Evolutionary conservation across 2,113 vertebrate species (phyloP).

Genomic region (Bucco capensis): DNA sequence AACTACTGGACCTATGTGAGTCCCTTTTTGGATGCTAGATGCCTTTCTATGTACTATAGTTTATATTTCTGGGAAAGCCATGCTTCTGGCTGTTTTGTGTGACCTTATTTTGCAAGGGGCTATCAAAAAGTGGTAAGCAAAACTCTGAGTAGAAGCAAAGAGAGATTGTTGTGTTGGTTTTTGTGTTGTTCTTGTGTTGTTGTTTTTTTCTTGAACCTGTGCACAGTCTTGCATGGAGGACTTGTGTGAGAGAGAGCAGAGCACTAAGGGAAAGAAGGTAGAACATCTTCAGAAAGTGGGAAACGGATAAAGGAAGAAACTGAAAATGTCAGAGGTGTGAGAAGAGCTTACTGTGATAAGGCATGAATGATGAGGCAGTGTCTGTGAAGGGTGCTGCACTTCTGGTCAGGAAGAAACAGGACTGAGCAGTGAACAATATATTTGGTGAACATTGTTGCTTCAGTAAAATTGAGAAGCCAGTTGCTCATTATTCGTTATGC

Average conservation of each 20-base stretch:
- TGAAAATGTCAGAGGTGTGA: neutral
- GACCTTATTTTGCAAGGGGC: neutral
- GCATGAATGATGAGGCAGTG: neutral
- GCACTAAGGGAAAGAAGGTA: neutral
- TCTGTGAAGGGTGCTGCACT: neutral
- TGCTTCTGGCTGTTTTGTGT: neutral
- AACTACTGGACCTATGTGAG: neutral
- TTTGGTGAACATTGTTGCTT: neutral
- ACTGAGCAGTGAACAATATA: neutral
- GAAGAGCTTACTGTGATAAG: neutral
- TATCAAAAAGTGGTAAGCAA: neutral
- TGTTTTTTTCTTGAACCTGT: neutral
- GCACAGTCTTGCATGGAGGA: neutral
- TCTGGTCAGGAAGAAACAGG: neutral
- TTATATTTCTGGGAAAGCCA: neutral
- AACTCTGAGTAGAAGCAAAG: neutral
- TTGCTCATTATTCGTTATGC: neutral
- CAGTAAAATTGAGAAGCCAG: neutral
- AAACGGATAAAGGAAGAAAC: neutral
- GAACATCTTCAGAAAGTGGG: neutral
- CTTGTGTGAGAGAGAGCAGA: neutral
- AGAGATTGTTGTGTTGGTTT: neutral
- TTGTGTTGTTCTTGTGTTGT: neutral
- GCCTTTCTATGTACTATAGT: neutral
- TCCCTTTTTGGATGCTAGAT: neutral